Evolutionary conservation across 2,888 invertebrate species (phyloP).

Genomic region (Brachylomia viminalis): DNA sequence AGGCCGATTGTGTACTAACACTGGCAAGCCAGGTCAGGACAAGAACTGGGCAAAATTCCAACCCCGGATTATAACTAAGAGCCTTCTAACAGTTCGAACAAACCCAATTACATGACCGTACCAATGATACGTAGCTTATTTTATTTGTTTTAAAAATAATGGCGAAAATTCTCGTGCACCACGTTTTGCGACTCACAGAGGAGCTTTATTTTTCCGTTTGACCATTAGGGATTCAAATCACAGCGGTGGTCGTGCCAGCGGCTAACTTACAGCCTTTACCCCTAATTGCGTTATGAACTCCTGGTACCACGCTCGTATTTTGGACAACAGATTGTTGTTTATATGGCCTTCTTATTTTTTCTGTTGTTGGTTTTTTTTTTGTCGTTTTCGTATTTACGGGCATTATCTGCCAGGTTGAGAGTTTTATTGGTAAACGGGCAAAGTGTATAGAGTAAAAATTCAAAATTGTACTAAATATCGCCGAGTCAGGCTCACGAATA

Average conservation of each 20-base stretch:
- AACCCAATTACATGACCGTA: slow-evolving; percentile 41
- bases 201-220: slow-evolving; percentile 54
- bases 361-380: slow-evolving; percentile 13
- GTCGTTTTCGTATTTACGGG: slow-evolving; percentile 16
- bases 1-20: not conserved
- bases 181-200: slow-evolving; percentile 43
- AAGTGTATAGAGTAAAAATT: not conserved
- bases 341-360: slow-evolving; percentile 27
- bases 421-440: not conserved
- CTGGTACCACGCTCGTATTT: slow-evolving; percentile 65
- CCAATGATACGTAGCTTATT: slow-evolving; percentile 35
- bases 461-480: not conserved
- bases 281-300: slow-evolving; percentile 82
- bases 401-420: not conserved
- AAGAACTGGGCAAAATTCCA: slow-evolving; percentile 44
- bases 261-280: slow-evolving; percentile 75
- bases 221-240: slow-evolving; percentile 83
- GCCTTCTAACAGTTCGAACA: slow-evolving; percentile 49
- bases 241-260: slow-evolving; percentile 71
- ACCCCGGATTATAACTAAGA: slow-evolving; percentile 39
- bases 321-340: slow-evolving; percentile 60
- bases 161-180: slow-evolving; percentile 37
- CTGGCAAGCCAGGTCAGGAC: slow-evolving; percentile 23
- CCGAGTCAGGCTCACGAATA: not conserved
- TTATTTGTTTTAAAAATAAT: slow-evolving; percentile 45